Conservation (phyloP, 2,113 vertebrate species). For the Odontophorus gujanensis region DNA sequence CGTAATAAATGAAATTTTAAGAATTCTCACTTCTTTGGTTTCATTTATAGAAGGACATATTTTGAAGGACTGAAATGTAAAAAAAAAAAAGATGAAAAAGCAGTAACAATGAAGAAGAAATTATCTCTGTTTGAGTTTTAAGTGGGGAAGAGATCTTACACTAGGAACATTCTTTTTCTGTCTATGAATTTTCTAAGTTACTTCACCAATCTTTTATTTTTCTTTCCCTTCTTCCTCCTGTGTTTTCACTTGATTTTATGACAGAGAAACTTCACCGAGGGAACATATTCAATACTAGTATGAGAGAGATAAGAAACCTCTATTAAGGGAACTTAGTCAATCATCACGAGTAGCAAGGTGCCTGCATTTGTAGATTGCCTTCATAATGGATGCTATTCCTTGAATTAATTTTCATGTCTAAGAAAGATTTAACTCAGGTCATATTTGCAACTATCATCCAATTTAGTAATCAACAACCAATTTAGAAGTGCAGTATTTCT, state of each 20-base stretch:
- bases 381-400: neutral
- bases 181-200: neutral
- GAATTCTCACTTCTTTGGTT: neutral
- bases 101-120: neutral
- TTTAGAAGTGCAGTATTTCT: neutral
- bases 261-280: neutral
- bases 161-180: neutral
- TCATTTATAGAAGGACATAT: neutral
- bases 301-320: neutral
- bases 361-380: neutral
- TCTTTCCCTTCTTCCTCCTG: no score
- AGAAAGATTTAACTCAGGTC: neutral
- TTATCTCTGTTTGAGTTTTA: neutral
- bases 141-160: neutral
- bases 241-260: neutral
- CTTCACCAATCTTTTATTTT: neutral
- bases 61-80: neutral
- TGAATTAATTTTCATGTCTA: neutral
- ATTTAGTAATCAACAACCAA: neutral
- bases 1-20: neutral
- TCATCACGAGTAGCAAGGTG: neutral
- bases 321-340: neutral
- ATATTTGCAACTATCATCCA: neutral
- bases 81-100: neutral
- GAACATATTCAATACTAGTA: neutral